Base-by-base conservation (phyloP, 2,888 invertebrate genomes). In the Nymphalis polychloros region DNA sequence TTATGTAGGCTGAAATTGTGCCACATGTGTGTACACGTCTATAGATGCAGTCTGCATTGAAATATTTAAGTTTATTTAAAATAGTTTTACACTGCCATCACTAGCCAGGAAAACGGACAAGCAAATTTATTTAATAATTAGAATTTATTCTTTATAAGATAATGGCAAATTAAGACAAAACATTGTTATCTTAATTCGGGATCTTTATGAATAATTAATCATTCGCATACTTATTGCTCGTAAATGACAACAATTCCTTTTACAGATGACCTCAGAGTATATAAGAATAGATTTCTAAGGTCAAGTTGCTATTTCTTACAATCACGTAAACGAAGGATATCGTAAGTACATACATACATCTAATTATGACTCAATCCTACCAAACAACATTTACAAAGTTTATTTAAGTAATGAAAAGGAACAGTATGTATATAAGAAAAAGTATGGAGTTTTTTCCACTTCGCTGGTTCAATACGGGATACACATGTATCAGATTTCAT, bases 231-330 rank as follows among this genome's bases (percentile, higher is more conserved):
- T 41, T 41, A 41, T 13, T 41, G 13, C 13, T n/a, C 35, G 27
- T 52, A 19, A 63, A 47, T 59, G n/a, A 55, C 59, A 57, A 41
- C 53, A 55, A 41, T 55, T 64, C 64, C 64, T 64, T 64, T 61
- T 61, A 64, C n/a, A 68, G 60, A 23, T 31, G 68, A 69, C 71
- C 71, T 72, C 52, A 72, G 55, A 31, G 19, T 19, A 41, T 59
- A 67, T 64, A 53, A 71, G 64, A 64, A 64, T 62, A 69, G 62
- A 63, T 67, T 50, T 53, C 64, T 62, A 64, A 72, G 72, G 72
- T 72, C 71, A 71, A 62, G 49, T 65, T 27, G 47, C 53, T 67
- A 72, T 67, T 64, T 68, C 73, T 76, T 77, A 77, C 75, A 66
- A 67, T 65, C 73, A 69, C 67, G 67, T 70, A 72, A 70, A 67